Evolutionary conservation across 1,140 invertebrate species (phyloP), one percentile per base, ranked within the genome.

Genomic region (Rhyzopertha dominica): DNA sequence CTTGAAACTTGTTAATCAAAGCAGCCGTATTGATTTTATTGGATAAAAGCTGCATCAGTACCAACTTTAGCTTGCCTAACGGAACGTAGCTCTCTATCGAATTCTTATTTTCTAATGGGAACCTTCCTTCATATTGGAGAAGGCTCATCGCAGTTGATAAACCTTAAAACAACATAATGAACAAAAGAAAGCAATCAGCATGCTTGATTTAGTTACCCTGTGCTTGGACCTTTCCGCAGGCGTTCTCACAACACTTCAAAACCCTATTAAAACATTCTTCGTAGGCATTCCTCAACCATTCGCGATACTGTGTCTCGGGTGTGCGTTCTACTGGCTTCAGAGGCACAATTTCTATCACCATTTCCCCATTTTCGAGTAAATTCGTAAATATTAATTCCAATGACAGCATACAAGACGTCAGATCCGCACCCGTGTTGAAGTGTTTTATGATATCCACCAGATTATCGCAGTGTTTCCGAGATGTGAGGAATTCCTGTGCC

Each of bases 301-400:
- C 66, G 42, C 66, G 70, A 49, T 80, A 81, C 53, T 76, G 72
- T 24, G 70, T 66, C 63, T 81, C 79, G 10, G 74, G 62, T 19
- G 68, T 75, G 26, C 69, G 64, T 43, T 76, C 77, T 70, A 50
- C 51, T 13, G 70, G 70, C 53, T 76, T 74, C 43, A 76, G 58
- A 18, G 75, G 74, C 3, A 71, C 54, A 22, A 77, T 69, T 62
- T 80, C 74, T 25, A 75, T 62, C 40, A 73, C 71, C 69, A 83
- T 73, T 24, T 76, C 73, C 14, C 76, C 66, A n/a, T 79, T 68
- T 56, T 74, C 80, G 1, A 86, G 53, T 24, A 85, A 53, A 55
- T 80, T 79, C 5, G 70, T 72, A 54, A 85, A 86, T 52, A 85
- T 78, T 17, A 80, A 73, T 63, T 85, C 82, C 45, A 84, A 57